phyloP scores from a whole-genome alignment of 2,113 vertebrate genomes.

The Vireo altiloquus region DNA sequence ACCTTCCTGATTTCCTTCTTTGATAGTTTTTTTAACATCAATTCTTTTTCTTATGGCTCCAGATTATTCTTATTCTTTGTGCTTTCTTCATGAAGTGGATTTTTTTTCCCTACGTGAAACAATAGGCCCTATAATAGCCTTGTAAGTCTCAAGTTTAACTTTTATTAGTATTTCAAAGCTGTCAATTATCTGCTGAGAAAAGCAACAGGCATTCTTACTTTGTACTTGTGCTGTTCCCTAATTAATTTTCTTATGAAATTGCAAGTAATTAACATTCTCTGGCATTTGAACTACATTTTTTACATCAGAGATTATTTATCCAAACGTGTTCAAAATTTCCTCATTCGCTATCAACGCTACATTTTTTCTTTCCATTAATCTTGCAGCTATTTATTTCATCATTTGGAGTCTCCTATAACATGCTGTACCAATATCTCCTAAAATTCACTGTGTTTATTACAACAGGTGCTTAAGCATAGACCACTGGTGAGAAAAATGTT shows the following conservation, averaged over 20 bases:
- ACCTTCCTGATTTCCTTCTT: background rate
- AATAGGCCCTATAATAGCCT: background rate
- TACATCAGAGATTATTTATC: background rate
- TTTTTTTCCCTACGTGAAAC: background rate
- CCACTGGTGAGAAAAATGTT: background rate
- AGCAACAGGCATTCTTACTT: slow-evolving; percentile 11
- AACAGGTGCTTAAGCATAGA: background rate
- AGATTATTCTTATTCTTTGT: background rate
- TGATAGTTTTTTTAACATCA: background rate
- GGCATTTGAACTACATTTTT: background rate
- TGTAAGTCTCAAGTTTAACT: background rate
- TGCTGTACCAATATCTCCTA: background rate
- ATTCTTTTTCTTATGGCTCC: background rate
- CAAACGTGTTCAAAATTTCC: background rate
- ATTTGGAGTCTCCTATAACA: background rate
- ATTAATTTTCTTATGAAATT: slow-evolving; percentile 48
- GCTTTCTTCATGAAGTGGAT: background rate
- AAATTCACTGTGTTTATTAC: background rate
- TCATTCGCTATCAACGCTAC: background rate
- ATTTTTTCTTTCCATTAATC: background rate
- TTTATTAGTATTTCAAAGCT: slow-evolving; percentile 33
- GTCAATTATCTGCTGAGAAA: slow-evolving; percentile 26
- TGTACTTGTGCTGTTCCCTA: slow-evolving; percentile 21
- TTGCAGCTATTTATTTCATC: background rate
- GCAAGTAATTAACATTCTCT: slow-evolving; percentile 13